Evolutionary conservation across 1,140 invertebrate genomes (phyloP).

Genomic region (Diorhabda carinulata): DNA sequence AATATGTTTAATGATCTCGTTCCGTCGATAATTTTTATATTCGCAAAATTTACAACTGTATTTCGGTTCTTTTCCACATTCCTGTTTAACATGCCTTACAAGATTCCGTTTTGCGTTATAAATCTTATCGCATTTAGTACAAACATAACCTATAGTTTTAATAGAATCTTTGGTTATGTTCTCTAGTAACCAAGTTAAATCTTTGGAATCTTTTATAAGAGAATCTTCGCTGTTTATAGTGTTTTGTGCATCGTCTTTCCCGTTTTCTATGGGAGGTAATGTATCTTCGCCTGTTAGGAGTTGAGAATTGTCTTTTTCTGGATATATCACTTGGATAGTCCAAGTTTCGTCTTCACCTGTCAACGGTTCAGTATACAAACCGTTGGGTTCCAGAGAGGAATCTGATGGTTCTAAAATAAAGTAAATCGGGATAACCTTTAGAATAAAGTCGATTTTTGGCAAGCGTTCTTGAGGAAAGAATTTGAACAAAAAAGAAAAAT

Average conservation of each 20-base stretch:
- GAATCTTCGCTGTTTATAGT: no score
- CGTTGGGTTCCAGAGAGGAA: conserved; percentile 17
- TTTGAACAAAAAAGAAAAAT: no score
- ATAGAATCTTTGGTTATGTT: background rate
- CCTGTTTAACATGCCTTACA: conserved; percentile 52
- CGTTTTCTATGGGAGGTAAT: conserved; percentile 20
- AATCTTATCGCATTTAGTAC: conserved; percentile 42
- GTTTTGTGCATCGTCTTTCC: conserved; percentile 9
- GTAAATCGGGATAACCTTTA: no score
- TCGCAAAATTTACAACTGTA: conserved; percentile 49
- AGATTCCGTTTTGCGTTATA: conserved; percentile 54
- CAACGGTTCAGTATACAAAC: conserved; percentile 18
- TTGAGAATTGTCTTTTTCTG: conserved; percentile 21
- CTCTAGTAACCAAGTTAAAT: background rate
- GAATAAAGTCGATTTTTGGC: no score
- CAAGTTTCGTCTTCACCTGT: conserved; percentile 25
- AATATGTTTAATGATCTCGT: conserved; percentile 49
- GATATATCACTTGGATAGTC: conserved; percentile 40
- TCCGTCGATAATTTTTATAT: conserved; percentile 36
- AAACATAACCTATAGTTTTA: conserved; percentile 23
- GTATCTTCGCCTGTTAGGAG: conserved; percentile 28
- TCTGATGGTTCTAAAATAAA: conserved; percentile 19
- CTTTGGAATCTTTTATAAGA: no score
- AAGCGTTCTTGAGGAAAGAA: no score
- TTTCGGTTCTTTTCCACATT: conserved; percentile 55